Conservation (phyloP, 2,888 invertebrate genomes). For the Leptopilina myrica region DNA sequence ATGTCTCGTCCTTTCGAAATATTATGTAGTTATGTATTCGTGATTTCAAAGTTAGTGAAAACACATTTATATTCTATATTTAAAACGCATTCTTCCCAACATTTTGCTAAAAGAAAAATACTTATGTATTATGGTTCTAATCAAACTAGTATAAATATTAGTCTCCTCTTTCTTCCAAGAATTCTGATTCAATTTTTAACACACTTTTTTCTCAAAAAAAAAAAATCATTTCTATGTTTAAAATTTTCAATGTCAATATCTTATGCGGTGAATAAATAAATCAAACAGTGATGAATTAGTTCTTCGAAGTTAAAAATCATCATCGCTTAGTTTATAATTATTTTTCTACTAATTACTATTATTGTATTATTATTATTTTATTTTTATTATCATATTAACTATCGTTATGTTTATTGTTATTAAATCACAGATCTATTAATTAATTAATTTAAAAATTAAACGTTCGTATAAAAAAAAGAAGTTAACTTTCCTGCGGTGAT, state of each 20-base stretch:
- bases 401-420: too few species aligned
- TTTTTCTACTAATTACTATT: too few species aligned
- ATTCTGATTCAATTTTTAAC: background rate
- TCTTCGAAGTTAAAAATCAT: too few species aligned
- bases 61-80: slow-evolving; percentile 21
- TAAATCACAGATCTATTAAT: too few species aligned
- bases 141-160: background rate
- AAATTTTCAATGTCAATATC: too few species aligned
- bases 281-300: too few species aligned
- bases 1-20: slow-evolving; percentile 28
- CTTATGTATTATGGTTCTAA: background rate
- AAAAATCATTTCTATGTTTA: background rate
- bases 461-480: background rate
- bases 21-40: slow-evolving; percentile 27
- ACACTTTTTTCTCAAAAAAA: too few species aligned
- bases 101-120: slow-evolving; percentile 3
- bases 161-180: background rate
- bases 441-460: too few species aligned
- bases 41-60: slow-evolving; percentile 35
- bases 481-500: background rate
- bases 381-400: too few species aligned
- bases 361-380: too few species aligned
- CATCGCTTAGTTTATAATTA: too few species aligned
- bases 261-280: too few species aligned
- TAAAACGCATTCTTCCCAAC: slow-evolving; percentile 23